Base-by-base conservation (phyloP, 2,113 vertebrate genomes). In the Malurus melanocephalus region DNA sequence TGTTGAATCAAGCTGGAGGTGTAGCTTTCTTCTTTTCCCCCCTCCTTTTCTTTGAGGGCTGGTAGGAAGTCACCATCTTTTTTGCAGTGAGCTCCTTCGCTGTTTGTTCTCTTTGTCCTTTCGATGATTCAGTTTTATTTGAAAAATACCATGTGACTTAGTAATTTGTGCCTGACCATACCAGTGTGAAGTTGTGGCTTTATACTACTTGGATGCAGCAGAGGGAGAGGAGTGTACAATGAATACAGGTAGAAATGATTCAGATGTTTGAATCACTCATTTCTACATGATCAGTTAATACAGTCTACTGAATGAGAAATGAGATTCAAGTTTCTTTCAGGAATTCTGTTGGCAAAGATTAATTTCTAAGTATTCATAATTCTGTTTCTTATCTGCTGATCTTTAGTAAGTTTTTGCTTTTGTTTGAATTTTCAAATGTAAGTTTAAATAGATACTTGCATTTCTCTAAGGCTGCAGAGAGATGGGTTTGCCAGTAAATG, bases 71-170 rank as follows among this genome's bases (percentile, higher is more conserved):
- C 51, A 77, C 66, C 71, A 61, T 93, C 43, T 59, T 86, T 86
- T 86, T 88, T 93, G 79, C 80, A 73, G 80, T 35, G 59, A 88
- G 87, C 90, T 88, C 21, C 80, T 91, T 90, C 0, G 6, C 92
- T 87, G 46, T 79, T 91, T 94, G 78, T 88, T 95, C 75, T 77
- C 85, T 94, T 93, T 94, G 91, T 95, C 92, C 90, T 91, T 95
- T 91, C 2, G 20, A 78, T 93, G 86, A 94, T 96, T 92, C 89
- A 92, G 82, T 94, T 96, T 95, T 93, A 91, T 91, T 91, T 94
- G 80, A 95, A 93, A 96, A 91, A 93, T 91, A 81, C 80, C 83
- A 84, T 5, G 93, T 93, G 90, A 94, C 90, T 93, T 90, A 62
- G 73, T 93, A 94, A 80, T 84, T 95, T 92, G 88, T 93, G 57